Evolutionary conservation across 2,797 vertebrate genomes (phyloP).

Genomic region (Heterohyrax brucei): DNA sequence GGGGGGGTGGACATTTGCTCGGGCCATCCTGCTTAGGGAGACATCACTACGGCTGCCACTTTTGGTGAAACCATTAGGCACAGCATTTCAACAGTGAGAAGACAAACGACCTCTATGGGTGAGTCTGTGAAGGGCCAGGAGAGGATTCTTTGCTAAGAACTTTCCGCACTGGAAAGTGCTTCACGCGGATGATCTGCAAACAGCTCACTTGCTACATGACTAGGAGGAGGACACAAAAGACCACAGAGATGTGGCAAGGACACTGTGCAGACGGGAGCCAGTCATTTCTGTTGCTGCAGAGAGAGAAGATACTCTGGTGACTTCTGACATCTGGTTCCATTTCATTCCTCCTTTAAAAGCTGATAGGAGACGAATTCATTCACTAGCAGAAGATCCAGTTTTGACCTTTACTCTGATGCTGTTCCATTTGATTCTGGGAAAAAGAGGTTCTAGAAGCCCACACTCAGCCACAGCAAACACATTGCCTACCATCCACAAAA

Average conservation of each 20-base stretch:
- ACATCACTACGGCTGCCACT: neutral
- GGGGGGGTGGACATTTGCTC: neutral
- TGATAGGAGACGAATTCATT: conserved; percentile 68
- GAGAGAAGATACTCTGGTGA: neutral
- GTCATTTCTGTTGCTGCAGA: neutral
- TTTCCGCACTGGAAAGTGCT: neutral
- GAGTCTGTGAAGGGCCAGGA: neutral
- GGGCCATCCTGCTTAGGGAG: neutral
- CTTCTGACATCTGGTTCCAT: conserved; percentile 46
- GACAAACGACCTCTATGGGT: neutral
- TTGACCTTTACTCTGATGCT: conserved; percentile 58
- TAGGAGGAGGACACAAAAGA: neutral
- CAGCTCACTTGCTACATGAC: neutral
- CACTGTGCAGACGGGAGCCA: neutral
- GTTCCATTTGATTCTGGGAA: conserved; percentile 65
- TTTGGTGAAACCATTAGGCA: conserved; percentile 17
- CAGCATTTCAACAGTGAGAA: conserved; percentile 10
- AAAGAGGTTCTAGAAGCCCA: conserved; percentile 56
- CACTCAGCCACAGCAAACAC: conserved; percentile 59
- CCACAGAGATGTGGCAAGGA: neutral
- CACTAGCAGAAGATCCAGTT: neutral
- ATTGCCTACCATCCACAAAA: neutral
- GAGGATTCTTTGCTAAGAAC: neutral
- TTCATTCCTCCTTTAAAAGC: conserved; percentile 53
- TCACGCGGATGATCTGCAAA: neutral